phyloP scores from a whole-genome alignment of 2,797 vertebrate genomes.

The Psittacula echo region DNA sequence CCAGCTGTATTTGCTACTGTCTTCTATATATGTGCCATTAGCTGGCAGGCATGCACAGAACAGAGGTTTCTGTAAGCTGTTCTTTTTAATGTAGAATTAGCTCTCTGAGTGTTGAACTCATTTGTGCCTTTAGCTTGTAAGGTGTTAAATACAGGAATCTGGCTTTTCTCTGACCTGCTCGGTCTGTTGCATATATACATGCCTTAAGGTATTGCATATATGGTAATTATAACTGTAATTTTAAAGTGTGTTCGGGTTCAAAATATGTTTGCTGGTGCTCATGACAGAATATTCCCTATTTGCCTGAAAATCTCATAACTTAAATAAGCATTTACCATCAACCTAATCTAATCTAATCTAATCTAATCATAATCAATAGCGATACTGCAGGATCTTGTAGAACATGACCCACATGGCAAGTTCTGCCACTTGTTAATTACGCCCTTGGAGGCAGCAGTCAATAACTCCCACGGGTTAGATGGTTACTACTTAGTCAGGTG shows the following conservation, averaged over 20 bases:
- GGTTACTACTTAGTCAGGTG: conserved; percentile 69
- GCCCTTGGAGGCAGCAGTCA: conserved; percentile 47
- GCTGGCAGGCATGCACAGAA: neutral
- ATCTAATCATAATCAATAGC: conserved; percentile 63
- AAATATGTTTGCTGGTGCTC: neutral
- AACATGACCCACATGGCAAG: conserved; percentile 62
- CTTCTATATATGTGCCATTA: neutral
- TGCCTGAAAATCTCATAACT: conserved; percentile 40
- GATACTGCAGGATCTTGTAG: conserved; percentile 59
- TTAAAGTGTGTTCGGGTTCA: neutral
- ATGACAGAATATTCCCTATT: conserved; percentile 2
- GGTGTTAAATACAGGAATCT: conserved; percentile 1
- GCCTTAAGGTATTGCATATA: neutral
- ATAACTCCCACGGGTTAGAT: conserved; percentile 59
- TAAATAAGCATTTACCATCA: conserved; percentile 52
- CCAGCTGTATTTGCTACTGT: neutral
- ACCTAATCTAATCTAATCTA: conserved; percentile 13
- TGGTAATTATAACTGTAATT: neutral
- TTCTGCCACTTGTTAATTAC: conserved; percentile 65
- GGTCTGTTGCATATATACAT: neutral
- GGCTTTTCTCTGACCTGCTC: conserved; percentile 4
- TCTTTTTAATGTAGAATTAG: conserved; percentile 33
- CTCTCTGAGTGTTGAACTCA: conserved; percentile 1
- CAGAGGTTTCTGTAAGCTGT: neutral
- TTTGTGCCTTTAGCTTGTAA: conserved; percentile 32